Base-by-base conservation (phyloP, 2,888 invertebrate species). In the Megamerina dolium region DNA sequence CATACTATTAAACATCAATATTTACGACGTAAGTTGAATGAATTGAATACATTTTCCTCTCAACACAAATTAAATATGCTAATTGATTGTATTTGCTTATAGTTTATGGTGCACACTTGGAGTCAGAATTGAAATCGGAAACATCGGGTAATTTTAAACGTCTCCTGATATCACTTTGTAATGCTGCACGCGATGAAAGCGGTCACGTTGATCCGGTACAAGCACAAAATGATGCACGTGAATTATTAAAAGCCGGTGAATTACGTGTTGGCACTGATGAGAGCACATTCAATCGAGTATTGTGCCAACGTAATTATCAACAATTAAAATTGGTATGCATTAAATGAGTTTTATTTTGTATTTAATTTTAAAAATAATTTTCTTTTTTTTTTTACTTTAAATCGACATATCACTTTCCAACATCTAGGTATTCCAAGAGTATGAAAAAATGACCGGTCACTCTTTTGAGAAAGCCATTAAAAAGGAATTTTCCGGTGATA, bases 121-220 rank as follows among this genome's bases (percentile, higher is more conserved):
- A 94, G 63, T 80, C 83, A 38, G 92, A 92, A 65, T 72, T 95
- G 19, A 79, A 78, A 50, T 82, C 84, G 37, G 96, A 96, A 67
- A 94, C 94, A 2, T 89, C 89, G 36, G 95, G 95, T 12, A 85
- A 85, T 63, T 95, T 96, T 74, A 85, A 87, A 68, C 80, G 93
- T 41, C 75, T 96, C 31, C 81, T 96, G 74, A 85, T 91, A 18
- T 89, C 94, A 20, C 70, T 92, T 13, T 85, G 85, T 59, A 82
- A 83, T 65, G 84, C 81, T 62, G 73, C 73, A 63, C 64, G 72
- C 4, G 70, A 88, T 64, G 95, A 95, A 72, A 82, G 82, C 53
- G 81, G 82, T 63, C 76, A 81, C 12, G 77, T 82, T 5, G 84
- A 94, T 70, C 78, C 76, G 30, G 76, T 75, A 8, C 75, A 73